Evolutionary conservation across 23 tunicate genomes (phyloP).

Genomic region (Trididemnum miniatum): DNA sequence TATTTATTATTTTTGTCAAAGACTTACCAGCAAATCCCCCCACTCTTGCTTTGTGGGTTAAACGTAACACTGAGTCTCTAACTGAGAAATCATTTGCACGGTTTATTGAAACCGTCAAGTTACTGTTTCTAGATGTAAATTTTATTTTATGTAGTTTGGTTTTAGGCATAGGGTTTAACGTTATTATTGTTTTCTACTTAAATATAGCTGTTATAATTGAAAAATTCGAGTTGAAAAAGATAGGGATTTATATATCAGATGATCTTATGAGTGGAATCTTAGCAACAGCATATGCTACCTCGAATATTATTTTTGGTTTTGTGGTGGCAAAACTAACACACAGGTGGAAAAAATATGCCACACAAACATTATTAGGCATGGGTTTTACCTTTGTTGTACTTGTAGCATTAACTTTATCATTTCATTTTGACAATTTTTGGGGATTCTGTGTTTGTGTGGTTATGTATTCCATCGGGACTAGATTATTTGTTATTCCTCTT

Average conservation of each 20-base stretch:
- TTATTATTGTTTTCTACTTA: background rate
- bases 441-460: background rate
- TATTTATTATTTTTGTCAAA: background rate
- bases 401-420: background rate
- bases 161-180: background rate
- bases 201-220: background rate
- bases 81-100: no score
- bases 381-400: background rate
- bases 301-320: background rate
- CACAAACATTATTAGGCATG: background rate
- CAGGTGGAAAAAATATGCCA: background rate
- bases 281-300: background rate
- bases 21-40: constrained; percentile 15
- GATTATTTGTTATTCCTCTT: background rate
- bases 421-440: background rate
- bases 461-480: background rate
- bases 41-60: background rate
- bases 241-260: background rate
- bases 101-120: background rate
- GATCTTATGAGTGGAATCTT: background rate
- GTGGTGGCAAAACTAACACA: background rate
- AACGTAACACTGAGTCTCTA: no score
- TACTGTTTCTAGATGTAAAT: background rate
- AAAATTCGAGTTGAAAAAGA: background rate
- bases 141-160: background rate